Evolutionary conservation across 2,888 invertebrate species (phyloP).

Genomic region (Thelaira solivaga): DNA sequence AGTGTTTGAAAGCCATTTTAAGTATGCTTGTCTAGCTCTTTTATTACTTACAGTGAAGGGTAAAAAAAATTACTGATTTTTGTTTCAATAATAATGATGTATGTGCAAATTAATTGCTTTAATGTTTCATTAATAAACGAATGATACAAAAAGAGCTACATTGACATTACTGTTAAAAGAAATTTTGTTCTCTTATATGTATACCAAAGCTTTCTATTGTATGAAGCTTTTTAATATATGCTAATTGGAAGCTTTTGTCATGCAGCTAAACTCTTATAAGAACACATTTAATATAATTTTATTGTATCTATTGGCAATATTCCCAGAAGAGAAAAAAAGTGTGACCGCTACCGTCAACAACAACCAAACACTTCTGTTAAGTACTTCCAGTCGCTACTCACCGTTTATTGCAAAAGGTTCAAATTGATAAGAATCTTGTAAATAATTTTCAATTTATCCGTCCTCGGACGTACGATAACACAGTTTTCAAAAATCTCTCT

Average conservation of each 20-base stretch:
- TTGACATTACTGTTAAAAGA: constrained; percentile 10
- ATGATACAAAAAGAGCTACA: background rate
- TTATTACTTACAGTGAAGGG: too few species aligned
- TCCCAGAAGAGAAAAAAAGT: constrained; percentile 62
- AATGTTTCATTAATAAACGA: background rate
- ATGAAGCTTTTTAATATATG: too few species aligned
- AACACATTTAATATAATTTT: constrained; percentile 19
- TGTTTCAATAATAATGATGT: background rate
- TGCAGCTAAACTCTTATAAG: constrained; percentile 45
- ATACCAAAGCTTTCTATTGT: constrained; percentile 30
- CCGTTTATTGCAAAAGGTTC: constrained; percentile 75
- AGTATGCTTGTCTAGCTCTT: too few species aligned
- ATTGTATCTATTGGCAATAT: constrained; percentile 66
- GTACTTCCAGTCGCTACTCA: constrained; percentile 73
- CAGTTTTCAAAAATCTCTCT: constrained; percentile 7
- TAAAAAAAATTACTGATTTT: too few species aligned
- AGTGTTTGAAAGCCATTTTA: too few species aligned
- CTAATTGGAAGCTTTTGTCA: constrained; percentile 41
- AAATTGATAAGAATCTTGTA: constrained; percentile 42
- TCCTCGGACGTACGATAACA: constrained; percentile 37
- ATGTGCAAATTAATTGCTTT: background rate
- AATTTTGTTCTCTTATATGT: constrained; percentile 20
- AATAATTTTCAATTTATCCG: constrained; percentile 41
- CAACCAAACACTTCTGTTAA: constrained; percentile 53
- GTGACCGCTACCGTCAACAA: constrained; percentile 31